Percentiles rank a stretch among this genome's conserved stretches.
Evolutionary conservation across 2,113 vertebrate genomes (phyloP).

Genomic region (Carassius carassius): DNA sequence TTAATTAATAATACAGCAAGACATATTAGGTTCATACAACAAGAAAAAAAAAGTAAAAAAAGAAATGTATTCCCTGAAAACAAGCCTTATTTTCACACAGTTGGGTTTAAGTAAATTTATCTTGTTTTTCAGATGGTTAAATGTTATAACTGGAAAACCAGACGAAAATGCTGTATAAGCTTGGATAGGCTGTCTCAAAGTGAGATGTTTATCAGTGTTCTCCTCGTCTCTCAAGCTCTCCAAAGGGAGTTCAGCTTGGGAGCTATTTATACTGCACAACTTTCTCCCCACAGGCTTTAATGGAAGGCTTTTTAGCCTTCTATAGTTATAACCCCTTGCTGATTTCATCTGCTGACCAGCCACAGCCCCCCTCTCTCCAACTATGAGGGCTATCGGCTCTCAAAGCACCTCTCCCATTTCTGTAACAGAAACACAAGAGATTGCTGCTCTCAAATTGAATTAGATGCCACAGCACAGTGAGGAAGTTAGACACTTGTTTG

Average conservation of each 20-base stretch:
- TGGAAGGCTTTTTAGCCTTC: constrained; percentile 58
- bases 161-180: constrained; percentile 47
- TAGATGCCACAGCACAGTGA: constrained; percentile 62
- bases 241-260: constrained; percentile 68
- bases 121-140: background rate
- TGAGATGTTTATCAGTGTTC: constrained; percentile 73
- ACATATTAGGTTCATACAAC: background rate
- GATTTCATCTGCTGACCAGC: constrained; percentile 73
- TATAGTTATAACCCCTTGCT: constrained; percentile 66
- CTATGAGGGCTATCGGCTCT: constrained; percentile 61
- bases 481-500: constrained; percentile 44
- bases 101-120: background rate
- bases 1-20: background rate
- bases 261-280: constrained; percentile 74
- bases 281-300: constrained; percentile 62
- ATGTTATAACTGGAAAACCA: background rate
- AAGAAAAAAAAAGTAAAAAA: background rate
- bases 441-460: constrained; percentile 67
- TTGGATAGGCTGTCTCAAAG: constrained; percentile 66
- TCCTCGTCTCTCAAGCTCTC: constrained; percentile 62
- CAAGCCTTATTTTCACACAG: background rate
- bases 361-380: constrained; percentile 60
- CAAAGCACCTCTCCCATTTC: constrained; percentile 65
- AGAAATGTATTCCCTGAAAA: background rate
- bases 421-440: constrained; percentile 63